Evolutionary conservation across 2,888 invertebrate genomes (phyloP).

Genomic region (Melinaea menophilus): DNA sequence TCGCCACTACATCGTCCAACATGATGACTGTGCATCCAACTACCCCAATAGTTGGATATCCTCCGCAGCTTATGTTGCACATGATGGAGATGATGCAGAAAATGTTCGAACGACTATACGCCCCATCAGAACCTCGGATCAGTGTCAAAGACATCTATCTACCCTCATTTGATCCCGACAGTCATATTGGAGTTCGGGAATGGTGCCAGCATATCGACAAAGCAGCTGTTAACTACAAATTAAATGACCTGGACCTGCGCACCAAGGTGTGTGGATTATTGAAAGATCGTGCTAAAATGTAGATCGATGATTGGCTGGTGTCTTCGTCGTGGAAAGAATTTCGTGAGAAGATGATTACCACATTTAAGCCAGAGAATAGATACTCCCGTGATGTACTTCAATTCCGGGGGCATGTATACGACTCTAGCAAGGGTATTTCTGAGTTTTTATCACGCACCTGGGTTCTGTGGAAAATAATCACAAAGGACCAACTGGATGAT

Average conservation of each 20-base stretch:
- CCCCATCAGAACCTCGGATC: constrained; percentile 10
- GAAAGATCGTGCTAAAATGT: constrained; percentile 38
- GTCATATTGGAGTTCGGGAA: constrained; percentile 32
- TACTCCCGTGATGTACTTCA: constrained; percentile 37
- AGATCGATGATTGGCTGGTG: constrained; percentile 38
- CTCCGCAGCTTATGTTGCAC: too few relatives aligned
- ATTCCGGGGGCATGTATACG: constrained; percentile 39
- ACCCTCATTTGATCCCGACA: constrained; percentile 38
- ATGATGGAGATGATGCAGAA: too few relatives aligned
- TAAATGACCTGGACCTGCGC: constrained; percentile 29
- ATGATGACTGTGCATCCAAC: too few relatives aligned
- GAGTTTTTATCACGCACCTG: constrained; percentile 39
- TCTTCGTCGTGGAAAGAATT: constrained; percentile 35
- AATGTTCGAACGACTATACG: constrained; percentile 29
- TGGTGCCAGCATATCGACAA: constrained; percentile 35
- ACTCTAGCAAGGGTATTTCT: constrained; percentile 34
- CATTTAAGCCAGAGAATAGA: constrained; percentile 39
- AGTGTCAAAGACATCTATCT: constrained; percentile 35
- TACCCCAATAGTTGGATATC: too few relatives aligned
- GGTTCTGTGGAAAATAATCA: constrained; percentile 37
- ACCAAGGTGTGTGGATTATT: constrained; percentile 38
- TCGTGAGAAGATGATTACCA: constrained; percentile 18
- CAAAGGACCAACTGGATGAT: constrained; percentile 32
- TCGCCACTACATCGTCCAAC: too few relatives aligned
- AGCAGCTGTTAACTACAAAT: constrained; percentile 23